Percentiles rank a stretch among this genome's conserved stretches.
phyloP scores from a whole-genome alignment of 1,140 invertebrate genomes.

The Proales similis region DNA sequence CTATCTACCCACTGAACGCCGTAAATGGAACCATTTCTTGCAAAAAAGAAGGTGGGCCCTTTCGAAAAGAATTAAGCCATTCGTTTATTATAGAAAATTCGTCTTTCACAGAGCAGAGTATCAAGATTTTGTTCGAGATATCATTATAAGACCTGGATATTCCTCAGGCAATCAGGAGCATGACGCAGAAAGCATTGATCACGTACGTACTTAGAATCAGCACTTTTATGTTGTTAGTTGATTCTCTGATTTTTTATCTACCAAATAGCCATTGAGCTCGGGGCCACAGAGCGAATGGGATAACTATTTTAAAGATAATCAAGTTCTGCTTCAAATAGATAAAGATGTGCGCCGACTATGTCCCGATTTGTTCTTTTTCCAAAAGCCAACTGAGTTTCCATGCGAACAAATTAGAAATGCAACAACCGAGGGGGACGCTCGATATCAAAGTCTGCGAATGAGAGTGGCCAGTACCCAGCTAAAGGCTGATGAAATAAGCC shows the following conservation, averaged over 20 bases:
- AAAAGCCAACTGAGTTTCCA: constrained; percentile 77
- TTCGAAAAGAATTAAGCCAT: neutral
- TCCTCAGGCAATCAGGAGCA: neutral
- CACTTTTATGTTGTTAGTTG: neutral
- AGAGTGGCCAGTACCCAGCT: constrained; percentile 59
- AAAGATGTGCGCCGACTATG: constrained; percentile 76
- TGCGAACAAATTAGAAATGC: constrained; percentile 40
- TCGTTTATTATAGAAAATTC: neutral
- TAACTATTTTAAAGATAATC: constrained; percentile 88
- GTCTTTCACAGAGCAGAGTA: constrained; percentile 11
- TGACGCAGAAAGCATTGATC: constrained; percentile 13
- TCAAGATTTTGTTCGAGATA: constrained; percentile 28
- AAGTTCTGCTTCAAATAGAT: constrained; percentile 88
- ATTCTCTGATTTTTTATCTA: neutral
- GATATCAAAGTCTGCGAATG: constrained; percentile 60
- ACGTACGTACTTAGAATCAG: constrained; percentile 6
- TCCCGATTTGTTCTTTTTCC: constrained; percentile 93
- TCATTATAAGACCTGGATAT: constrained; percentile 10
- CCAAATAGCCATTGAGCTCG: constrained; percentile 76
- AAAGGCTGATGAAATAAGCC: constrained; percentile 19
- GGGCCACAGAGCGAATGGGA: constrained; percentile 89
- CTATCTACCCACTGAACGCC: constrained; percentile 7
- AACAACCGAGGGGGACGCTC: constrained; percentile 1
- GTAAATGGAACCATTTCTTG: constrained; percentile 8
- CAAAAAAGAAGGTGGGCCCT: constrained; percentile 5